phyloP scores from a whole-genome alignment of 2,888 invertebrate genomes.

The Hylaea fasciaria region DNA sequence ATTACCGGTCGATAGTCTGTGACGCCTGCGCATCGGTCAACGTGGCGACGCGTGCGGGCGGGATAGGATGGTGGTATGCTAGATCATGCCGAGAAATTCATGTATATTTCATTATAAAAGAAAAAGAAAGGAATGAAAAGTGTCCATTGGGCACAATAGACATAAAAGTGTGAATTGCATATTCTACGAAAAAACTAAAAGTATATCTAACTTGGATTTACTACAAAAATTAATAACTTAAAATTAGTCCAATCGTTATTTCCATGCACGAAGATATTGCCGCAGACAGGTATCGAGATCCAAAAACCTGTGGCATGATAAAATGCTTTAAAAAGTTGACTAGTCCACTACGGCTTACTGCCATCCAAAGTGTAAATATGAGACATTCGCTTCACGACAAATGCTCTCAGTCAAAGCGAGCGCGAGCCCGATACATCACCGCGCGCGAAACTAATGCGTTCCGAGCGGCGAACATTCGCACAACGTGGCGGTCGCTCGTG shows the following conservation, averaged over 20 bases:
- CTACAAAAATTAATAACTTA: no score
- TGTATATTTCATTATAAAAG: no score
- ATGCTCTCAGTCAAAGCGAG: slow-evolving; percentile 31
- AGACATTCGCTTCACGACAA: slow-evolving; percentile 35
- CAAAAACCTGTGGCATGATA: no score
- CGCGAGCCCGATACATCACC: slow-evolving; percentile 56
- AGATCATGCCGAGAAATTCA: neutral
- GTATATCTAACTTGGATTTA: no score
- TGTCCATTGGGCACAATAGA: neutral
- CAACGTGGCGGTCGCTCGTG: slow-evolving; percentile 44
- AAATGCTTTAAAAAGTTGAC: no score
- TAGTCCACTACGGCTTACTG: neutral
- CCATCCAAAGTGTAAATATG: slow-evolving; percentile 31
- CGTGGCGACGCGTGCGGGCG: slow-evolving; percentile 44
- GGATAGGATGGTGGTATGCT: slow-evolving; percentile 27
- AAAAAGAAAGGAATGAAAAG: no score
- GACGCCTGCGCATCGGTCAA: slow-evolving; percentile 46
- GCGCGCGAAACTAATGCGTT: slow-evolving; percentile 50
- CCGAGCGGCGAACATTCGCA: slow-evolving; percentile 59
- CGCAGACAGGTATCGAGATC: no score
- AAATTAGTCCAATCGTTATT: no score
- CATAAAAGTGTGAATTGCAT: neutral
- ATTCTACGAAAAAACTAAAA: no score
- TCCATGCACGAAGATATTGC: no score
- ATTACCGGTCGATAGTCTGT: slow-evolving; percentile 49